phyloP scores from a whole-genome alignment of 2,113 vertebrate genomes.

The Podarcis raffonei region DNA sequence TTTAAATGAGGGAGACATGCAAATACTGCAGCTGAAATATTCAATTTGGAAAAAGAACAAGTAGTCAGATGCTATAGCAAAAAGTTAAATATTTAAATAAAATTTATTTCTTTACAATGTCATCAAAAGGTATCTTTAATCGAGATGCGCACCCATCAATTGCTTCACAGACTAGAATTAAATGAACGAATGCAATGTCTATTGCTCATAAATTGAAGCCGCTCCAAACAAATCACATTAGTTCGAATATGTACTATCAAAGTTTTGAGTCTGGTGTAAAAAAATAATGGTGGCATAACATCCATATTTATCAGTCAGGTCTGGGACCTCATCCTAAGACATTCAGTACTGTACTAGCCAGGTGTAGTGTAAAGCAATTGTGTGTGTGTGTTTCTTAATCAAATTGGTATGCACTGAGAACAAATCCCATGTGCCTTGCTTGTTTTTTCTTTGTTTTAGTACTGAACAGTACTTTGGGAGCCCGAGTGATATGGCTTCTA shows the following conservation, averaged over 20 bases:
- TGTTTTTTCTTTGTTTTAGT: constrained; percentile 71
- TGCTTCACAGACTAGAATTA: background rate
- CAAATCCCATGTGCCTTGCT: background rate
- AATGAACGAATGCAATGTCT: background rate
- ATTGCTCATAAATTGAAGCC: background rate
- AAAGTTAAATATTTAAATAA: background rate
- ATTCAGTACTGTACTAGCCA: background rate
- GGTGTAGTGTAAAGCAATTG: background rate
- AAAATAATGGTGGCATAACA: background rate
- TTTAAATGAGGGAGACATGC: constrained; percentile 12
- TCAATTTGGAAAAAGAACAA: background rate
- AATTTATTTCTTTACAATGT: background rate
- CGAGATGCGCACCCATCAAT: background rate
- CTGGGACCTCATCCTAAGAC: background rate
- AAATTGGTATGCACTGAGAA: background rate
- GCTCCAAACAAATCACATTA: background rate
- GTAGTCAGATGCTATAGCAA: background rate
- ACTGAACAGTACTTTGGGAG: constrained; percentile 95
- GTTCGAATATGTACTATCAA: background rate
- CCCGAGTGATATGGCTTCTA: constrained; percentile 90
- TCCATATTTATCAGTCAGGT: background rate
- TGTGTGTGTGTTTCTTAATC: background rate
- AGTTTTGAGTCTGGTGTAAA: background rate
- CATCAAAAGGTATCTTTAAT: background rate
- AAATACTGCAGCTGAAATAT: background rate